phyloP scores from a whole-genome alignment of 2,888 invertebrate species.

The Sialis lutaria region DNA sequence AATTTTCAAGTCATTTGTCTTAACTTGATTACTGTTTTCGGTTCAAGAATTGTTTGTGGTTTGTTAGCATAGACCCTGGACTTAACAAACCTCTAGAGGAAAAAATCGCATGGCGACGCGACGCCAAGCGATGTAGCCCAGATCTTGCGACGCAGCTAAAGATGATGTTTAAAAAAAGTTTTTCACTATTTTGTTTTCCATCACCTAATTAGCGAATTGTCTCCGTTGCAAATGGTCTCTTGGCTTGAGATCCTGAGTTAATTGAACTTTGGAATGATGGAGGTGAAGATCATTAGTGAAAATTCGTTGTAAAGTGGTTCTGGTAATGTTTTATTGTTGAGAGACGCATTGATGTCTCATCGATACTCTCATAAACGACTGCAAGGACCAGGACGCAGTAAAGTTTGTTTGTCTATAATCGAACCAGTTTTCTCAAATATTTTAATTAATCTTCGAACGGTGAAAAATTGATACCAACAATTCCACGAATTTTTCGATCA shows the following conservation, averaged over 20 bases:
- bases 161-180: not conserved
- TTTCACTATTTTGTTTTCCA: no score
- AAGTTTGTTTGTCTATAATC: not conserved
- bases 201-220: no score
- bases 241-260: not conserved
- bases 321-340: no score
- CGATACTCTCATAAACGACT: no score
- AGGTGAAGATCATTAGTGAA: not conserved
- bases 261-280: not conserved
- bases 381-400: not conserved
- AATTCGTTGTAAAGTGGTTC: not conserved
- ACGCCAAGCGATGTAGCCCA: not conserved
- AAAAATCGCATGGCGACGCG: not conserved
- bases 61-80: not conserved
- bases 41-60: not conserved
- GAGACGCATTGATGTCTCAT: no score
- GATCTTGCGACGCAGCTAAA: not conserved
- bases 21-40: slow-evolving; percentile 1
- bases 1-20: not conserved
- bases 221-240: no score
- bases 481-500: not conserved
- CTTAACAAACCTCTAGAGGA: not conserved
- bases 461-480: not conserved
- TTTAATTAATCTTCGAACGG: not conserved
- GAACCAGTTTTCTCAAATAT: not conserved